Conservation (phyloP, 2,113 vertebrate species). For the Euleptes europaea region DNA sequence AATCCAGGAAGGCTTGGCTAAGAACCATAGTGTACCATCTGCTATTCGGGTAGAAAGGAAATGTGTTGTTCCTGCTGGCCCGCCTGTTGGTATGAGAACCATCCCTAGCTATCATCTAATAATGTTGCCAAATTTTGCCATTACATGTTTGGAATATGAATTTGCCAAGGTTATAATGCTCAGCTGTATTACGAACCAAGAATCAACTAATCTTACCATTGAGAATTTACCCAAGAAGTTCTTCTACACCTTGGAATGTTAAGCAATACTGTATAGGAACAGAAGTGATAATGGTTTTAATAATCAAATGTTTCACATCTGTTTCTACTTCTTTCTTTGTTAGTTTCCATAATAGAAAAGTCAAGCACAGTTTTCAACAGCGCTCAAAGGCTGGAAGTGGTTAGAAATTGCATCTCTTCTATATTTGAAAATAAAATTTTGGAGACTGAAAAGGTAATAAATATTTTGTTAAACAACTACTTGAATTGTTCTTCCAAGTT, state of each 20-base stretch:
- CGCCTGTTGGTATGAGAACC: slow-evolving; percentile 87
- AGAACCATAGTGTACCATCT: slow-evolving; percentile 76
- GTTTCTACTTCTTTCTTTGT: slow-evolving; percentile 55
- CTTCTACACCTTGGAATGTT: too few relatives aligned
- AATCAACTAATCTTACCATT: too few relatives aligned
- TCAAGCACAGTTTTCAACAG: slow-evolving; percentile 92
- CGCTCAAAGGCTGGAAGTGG: slow-evolving; percentile 95
- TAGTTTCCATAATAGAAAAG: slow-evolving; percentile 93
- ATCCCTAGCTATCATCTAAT: background rate
- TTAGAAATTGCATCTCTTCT: slow-evolving; percentile 91
- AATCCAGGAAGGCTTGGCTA: slow-evolving; percentile 82
- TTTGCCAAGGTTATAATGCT: too few relatives aligned
- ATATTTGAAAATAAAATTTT: slow-evolving; percentile 97
- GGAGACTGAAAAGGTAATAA: slow-evolving; percentile 96
- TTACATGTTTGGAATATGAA: too few relatives aligned
- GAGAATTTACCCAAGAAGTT: too few relatives aligned
- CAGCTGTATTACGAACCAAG: too few relatives aligned
- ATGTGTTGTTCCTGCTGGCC: slow-evolving; percentile 94
- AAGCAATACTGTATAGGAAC: too few relatives aligned
- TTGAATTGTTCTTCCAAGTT: slow-evolving; percentile 41
- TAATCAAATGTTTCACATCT: slow-evolving; percentile 48
- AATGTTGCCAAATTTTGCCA: too few relatives aligned
- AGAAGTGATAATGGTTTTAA: slow-evolving; percentile 37
- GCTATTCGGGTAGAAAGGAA: slow-evolving; percentile 84
- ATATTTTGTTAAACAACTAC: slow-evolving; percentile 20